Evolutionary conservation across 1,140 invertebrate species (phyloP).

Genomic region (Bombus confusus): DNA sequence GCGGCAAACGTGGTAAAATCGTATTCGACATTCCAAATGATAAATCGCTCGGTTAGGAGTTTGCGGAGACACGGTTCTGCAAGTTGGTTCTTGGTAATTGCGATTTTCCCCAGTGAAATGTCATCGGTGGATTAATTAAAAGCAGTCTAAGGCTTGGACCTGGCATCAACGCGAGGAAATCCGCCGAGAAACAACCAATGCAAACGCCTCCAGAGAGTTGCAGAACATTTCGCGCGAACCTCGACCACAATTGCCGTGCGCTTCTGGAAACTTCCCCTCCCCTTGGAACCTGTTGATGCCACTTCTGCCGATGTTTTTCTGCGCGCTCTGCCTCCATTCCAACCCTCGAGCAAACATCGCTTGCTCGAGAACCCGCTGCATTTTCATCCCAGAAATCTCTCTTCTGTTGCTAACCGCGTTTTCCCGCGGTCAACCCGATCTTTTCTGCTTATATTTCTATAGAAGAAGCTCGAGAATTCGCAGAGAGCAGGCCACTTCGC

Average conservation of each 20-base stretch:
- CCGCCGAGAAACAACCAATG: neutral
- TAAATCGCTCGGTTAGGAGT: neutral
- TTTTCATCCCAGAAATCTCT: neutral
- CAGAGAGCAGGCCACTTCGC: neutral
- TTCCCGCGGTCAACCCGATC: neutral
- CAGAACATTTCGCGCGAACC: constrained; percentile 17
- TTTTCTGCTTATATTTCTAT: neutral
- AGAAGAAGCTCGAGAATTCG: neutral
- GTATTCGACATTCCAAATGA: neutral
- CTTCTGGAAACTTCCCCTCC: constrained; percentile 3
- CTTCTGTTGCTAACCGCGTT: too few relatives aligned
- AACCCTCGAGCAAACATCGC: neutral
- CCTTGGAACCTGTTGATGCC: constrained; percentile 48
- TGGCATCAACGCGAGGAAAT: neutral
- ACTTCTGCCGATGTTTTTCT: constrained; percentile 31
- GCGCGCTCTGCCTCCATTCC: neutral
- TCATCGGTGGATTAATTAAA: constrained; percentile 25
- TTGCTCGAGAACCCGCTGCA: neutral
- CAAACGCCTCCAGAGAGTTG: constrained; percentile 11
- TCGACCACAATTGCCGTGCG: constrained; percentile 17
- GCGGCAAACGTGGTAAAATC: fast-evolving
- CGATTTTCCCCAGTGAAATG: neutral
- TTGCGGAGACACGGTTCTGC: neutral
- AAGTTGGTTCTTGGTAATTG: neutral
- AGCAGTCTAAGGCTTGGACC: neutral